Base-by-base conservation (phyloP, 2,888 invertebrate species). In the Hypercompe scribonia region DNA sequence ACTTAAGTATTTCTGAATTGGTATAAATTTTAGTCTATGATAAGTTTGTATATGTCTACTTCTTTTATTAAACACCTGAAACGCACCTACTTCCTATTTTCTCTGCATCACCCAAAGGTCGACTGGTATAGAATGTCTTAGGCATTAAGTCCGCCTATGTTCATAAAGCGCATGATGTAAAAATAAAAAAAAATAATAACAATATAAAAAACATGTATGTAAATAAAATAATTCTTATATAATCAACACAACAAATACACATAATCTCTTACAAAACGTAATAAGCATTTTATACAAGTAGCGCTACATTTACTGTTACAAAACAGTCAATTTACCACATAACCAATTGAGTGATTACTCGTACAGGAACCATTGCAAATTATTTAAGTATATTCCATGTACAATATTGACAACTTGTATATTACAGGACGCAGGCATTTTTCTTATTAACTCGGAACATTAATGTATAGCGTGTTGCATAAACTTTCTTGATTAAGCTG, bases 391-490 rank as follows among this genome's bases (percentile, higher is more conserved):
- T 24, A 42, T 63, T 46, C n/a, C n/a, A 68, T 70, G 72, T 81
- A 64, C 74, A 31, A 68, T 73, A 78, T 73, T 74, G 58, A 70
- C 72, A 54, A 68, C 28, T 36, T 8, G 71, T 72, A 54, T 69
- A 72, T 76, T 28, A 71, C 81, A 76, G 81, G 83, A 81, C 74
- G 71, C 73, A 33, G 33, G 72, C 46, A 75, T 67, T 81, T 81
- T 83, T 69, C 69, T 21, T 65, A 72, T 81, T 74, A 75, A 8
- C 64, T 75, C 70, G 61, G 31, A 28, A 54, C 68, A 73, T 61
- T 65, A 68, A 70, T 64, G 21, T 24, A 21, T 42, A 39, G 13
- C 3, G 58, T 33, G 15, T 54, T 39, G 65, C 50, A 66, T 66
- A 66, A 31, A 66, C 46, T 66, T 46, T 31, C 11, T 21, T 46